Base-by-base conservation (phyloP, 2,888 invertebrate species). In the Nomada goodeniana region DNA sequence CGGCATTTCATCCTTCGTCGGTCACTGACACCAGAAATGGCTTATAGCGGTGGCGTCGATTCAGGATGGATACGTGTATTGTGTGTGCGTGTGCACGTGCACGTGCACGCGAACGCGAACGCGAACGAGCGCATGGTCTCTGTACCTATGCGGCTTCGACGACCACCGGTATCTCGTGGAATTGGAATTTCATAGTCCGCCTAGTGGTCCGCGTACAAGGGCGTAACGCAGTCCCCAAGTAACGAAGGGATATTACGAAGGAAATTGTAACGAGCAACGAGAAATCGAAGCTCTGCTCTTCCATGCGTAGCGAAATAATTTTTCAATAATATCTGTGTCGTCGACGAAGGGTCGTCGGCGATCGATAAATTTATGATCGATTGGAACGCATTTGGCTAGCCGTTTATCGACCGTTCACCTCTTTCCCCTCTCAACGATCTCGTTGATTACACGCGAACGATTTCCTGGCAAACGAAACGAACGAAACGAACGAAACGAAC, bases 1-100 rank as follows among this genome's bases (percentile, higher is more conserved):
- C 80, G 76, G 77, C 73, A 76, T 83, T 87, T 82, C 80, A 85
- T 85, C 87, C 87, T 87, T 84, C 76, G 80, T 44, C 87, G 87
- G 87, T 87, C 87, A 85, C 82, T 85, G 87, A 87, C 87, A 85
- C 82, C 81, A 82, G 82, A 74, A 75, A 79, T 70, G 57, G 79
- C 76, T 80, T 84, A 73, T 61, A 76, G 69, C 67, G 52, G 69
- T 55, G 72, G 83, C 83, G 74, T 75, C 83, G 83, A 78, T 82
- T 83, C 83, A 61, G 75, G 78, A 72, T 72, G 64, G 70, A 47
- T 60, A 71, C 64, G 72, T 55, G 60, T 67, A 29, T 60, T 20
- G 23, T 29, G 47, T 47, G 64, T 26, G 80, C 68, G 60, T 53
- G 63, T 53, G 50, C 64, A 71, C 69, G 47, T 18, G 53, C n/a